A percentile compares a stretch with the other conserved stretches of the same genome.
Evolutionary conservation across 2,888 invertebrate genomes (phyloP).

Genomic region (Drosophila robusta): DNA sequence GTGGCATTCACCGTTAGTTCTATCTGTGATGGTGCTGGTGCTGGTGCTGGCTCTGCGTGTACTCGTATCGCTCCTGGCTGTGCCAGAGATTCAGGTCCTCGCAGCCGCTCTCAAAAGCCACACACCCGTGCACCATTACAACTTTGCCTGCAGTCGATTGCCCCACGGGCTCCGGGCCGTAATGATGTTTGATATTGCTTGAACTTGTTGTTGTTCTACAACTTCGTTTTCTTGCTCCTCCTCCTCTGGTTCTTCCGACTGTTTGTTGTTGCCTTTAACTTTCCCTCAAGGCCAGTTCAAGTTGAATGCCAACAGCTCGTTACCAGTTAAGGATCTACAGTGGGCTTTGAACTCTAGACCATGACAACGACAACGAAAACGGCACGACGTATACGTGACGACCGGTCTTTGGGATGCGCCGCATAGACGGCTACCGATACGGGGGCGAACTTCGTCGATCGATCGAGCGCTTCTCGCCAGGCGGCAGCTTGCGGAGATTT

Average conservation of each 20-base stretch:
- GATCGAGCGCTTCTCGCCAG: not conserved
- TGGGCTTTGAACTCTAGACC: slow-evolving; percentile 39
- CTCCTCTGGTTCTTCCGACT: no score
- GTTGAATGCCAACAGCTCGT: slow-evolving; percentile 14
- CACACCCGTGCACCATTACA: slow-evolving; percentile 64
- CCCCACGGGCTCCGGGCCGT: not conserved
- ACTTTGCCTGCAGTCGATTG: slow-evolving; percentile 25
- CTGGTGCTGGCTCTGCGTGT: slow-evolving; percentile 71
- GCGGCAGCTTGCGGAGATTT: slow-evolving; percentile 8
- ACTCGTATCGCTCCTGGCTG: slow-evolving; percentile 63
- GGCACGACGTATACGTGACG: slow-evolving; percentile 38
- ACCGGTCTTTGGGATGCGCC: slow-evolving; percentile 42
- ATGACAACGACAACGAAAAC: slow-evolving; percentile 10
- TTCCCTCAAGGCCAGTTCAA: slow-evolving; percentile 33
- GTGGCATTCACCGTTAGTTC: slow-evolving; percentile 2
- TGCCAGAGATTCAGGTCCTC: slow-evolving; percentile 50
- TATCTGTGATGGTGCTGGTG: slow-evolving; percentile 3
- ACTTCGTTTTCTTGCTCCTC: no score
- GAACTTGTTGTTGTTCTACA: slow-evolving; percentile 2
- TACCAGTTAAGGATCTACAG: slow-evolving; percentile 39
- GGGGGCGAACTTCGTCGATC: slow-evolving; percentile 13
- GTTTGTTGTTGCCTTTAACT: no score
- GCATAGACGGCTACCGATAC: slow-evolving; percentile 17
- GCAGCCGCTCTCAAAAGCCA: slow-evolving; percentile 49
- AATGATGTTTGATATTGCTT: not conserved